Percentiles rank a stretch among this genome's conserved stretches.
Evolutionary conservation across 1,140 invertebrate species (phyloP).

Genomic region (Pseudomyrmex flavicornis): DNA sequence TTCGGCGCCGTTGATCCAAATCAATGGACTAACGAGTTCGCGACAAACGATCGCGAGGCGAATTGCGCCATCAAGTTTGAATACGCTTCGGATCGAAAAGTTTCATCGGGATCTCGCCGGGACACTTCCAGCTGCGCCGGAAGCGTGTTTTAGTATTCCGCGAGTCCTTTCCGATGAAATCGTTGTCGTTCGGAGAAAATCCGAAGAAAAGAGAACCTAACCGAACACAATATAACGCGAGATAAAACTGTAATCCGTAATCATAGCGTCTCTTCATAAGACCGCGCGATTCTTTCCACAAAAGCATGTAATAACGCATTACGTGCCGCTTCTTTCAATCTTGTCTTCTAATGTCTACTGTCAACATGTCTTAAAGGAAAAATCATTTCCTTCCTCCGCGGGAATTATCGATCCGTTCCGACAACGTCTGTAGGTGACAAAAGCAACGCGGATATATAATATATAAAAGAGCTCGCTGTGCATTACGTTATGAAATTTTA

Average conservation of each 20-base stretch:
- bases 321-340: background rate
- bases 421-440: background rate
- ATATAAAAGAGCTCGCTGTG: too few relatives aligned
- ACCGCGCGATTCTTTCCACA: background rate
- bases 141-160: slow-evolving; percentile 44
- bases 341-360: background rate
- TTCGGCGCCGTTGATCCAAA: background rate
- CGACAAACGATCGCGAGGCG: background rate
- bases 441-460: background rate
- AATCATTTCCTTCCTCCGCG: too few relatives aligned
- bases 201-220: background rate
- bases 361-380: background rate
- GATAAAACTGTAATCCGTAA: slow-evolving; percentile 16
- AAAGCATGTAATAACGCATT: background rate
- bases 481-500: slow-evolving; percentile 12
- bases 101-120: background rate
- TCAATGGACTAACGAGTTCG: background rate
- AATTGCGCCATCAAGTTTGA: background rate
- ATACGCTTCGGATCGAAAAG: background rate
- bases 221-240: slow-evolving; percentile 32
- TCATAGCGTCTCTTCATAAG: background rate
- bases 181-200: slow-evolving; percentile 6
- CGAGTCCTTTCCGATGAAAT: background rate
- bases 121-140: background rate
- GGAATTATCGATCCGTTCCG: background rate